A percentile compares a stretch with the other conserved stretches of the same genome.
Evolutionary conservation across 35 echinoderm and acorn worm genomes (phyloP).

Genomic region (Apostichopus californicus): DNA sequence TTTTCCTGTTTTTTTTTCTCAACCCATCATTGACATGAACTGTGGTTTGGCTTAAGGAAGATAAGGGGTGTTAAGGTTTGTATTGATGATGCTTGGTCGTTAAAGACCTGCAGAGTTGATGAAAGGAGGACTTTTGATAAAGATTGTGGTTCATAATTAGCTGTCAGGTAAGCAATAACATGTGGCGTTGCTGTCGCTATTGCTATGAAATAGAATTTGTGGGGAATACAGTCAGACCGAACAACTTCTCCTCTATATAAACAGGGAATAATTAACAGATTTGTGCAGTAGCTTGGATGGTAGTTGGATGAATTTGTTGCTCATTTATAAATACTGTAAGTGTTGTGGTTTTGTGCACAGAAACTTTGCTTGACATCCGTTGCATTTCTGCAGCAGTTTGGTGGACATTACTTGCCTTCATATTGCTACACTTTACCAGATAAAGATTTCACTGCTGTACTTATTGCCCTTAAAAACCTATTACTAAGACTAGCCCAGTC

Average conservation of each 20-base stretch:
- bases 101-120: neutral
- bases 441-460: too few relatives aligned
- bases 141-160: conserved; percentile 17
- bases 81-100: neutral
- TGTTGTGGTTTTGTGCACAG: too few relatives aligned
- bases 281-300: too few relatives aligned
- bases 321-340: too few relatives aligned
- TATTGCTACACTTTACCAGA: too few relatives aligned
- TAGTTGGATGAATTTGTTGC: too few relatives aligned
- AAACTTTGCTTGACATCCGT: too few relatives aligned
- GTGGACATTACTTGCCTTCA: too few relatives aligned
- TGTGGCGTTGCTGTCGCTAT: neutral
- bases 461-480: too few relatives aligned
- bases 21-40: neutral
- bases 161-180: conserved; percentile 10
- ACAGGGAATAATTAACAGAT: neutral
- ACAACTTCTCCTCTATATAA: too few relatives aligned
- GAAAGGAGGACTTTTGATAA: neutral
- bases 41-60: conserved; percentile 1
- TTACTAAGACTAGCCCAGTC: too few relatives aligned
- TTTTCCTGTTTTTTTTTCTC: neutral
- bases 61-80: neutral
- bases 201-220: neutral
- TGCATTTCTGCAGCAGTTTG: too few relatives aligned
- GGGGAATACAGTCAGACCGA: neutral